Evolutionary conservation across 2,113 vertebrate species (phyloP).

Genomic region (Chaetura pelagica): DNA sequence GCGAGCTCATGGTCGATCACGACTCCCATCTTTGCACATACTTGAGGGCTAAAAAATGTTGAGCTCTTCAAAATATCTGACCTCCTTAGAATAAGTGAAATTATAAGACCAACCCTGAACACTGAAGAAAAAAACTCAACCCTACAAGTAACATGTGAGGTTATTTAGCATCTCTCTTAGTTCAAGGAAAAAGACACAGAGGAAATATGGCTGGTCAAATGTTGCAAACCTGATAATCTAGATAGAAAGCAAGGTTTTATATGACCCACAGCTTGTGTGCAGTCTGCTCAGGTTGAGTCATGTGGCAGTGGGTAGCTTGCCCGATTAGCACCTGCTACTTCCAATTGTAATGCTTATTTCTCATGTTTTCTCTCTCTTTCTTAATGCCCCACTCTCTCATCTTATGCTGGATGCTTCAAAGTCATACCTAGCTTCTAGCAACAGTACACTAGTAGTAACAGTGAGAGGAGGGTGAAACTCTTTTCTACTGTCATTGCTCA

Average conservation of each 20-base stretch:
- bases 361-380: not conserved
- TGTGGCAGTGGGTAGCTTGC: not conserved
- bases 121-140: not conserved
- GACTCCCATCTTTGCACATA: not conserved
- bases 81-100: not conserved
- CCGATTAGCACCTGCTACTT: not conserved
- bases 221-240: not conserved
- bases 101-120: not conserved
- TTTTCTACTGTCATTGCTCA: not conserved
- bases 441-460: not conserved
- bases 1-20: not conserved
- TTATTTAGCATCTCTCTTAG: not conserved
- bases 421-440: not conserved
- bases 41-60: not conserved
- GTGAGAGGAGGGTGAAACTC: not conserved
- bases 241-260: not conserved
- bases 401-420: not conserved
- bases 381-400: fast-evolving
- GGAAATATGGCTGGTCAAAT: not conserved
- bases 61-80: not conserved
- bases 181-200: not conserved
- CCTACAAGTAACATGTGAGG: not conserved
- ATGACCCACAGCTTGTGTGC: too few relatives aligned
- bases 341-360: not conserved
- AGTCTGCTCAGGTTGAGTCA: not conserved